Conservation (phyloP, 2,113 vertebrate species). For the Halichoeres trimaculatus region DNA sequence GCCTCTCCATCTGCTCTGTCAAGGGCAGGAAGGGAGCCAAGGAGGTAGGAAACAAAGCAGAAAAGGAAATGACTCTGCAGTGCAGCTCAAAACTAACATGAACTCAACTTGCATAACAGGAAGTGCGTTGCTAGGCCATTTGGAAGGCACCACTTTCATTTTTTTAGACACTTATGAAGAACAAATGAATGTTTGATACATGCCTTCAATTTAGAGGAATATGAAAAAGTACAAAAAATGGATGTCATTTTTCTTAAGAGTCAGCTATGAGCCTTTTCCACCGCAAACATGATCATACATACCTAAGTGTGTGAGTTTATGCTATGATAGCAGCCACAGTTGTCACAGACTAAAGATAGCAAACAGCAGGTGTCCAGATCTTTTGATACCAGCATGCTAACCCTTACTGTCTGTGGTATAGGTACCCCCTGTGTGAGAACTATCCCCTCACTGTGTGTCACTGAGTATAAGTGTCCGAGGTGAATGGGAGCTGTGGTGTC, state of each 20-base stretch:
- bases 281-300: neutral
- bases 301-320: neutral
- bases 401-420: neutral
- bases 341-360: conserved; percentile 5
- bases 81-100: neutral
- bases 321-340: neutral
- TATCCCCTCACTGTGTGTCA: conserved; percentile 8
- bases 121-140: neutral
- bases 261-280: neutral
- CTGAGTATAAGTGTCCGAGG: conserved; percentile 47
- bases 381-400: conserved; percentile 15
- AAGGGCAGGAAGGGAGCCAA: conserved; percentile 98
- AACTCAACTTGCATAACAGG: conserved; percentile 17
- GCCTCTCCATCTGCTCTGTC: conserved; percentile 98
- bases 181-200: neutral
- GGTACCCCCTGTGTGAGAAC: neutral
- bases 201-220: neutral
- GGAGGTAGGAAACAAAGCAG: conserved; percentile 83
- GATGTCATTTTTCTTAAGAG: neutral
- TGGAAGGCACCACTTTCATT: neutral
- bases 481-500: conserved; percentile 67
- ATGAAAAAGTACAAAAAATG: neutral
- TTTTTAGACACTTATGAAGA: neutral
- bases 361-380: conserved; percentile 10
- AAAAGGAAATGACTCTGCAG: neutral